A percentile compares a stretch with the other conserved stretches of the same genome.
These are phyloP conservation scores for Pantala flavescens DNA, from an alignment of 1,140 invertebrate species.

Conservation along the genomic window DNA sequence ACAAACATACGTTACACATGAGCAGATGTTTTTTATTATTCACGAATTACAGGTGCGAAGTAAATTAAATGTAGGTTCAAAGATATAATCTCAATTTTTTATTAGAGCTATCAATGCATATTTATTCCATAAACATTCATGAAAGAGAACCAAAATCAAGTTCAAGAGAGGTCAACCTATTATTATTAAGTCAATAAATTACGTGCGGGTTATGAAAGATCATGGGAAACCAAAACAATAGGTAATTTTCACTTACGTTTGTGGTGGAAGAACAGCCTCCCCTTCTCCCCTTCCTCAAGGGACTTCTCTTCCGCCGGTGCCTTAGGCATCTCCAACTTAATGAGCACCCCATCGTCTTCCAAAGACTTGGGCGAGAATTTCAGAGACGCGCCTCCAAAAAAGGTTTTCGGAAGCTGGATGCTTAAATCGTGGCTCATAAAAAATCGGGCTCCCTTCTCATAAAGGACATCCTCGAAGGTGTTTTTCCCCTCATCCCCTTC, in stretches of 20 bases:
- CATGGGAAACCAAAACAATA: too few species aligned
- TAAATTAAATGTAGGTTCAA: too few species aligned
- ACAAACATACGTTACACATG: too few species aligned
- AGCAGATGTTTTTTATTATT: too few species aligned
- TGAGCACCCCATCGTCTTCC: constrained; percentile 44
- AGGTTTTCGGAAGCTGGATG: constrained; percentile 52
- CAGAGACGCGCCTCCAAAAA: constrained; percentile 57
- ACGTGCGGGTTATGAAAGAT: too few species aligned
- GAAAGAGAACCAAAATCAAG: too few species aligned
- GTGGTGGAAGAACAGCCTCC: background rate
- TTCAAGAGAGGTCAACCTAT: too few species aligned
- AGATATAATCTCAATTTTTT: too few species aligned
- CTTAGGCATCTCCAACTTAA: background rate
- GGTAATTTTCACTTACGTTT: background rate
- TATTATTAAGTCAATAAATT: too few species aligned
- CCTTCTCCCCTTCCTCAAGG: background rate
- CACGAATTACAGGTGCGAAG: too few species aligned
- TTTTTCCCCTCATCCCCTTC: background rate
- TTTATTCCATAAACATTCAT: too few species aligned
- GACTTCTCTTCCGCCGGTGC: background rate
- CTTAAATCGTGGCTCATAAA: constrained; percentile 64
- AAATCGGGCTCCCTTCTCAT: constrained; percentile 56
- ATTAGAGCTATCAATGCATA: too few species aligned
- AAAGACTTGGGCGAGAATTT: constrained; percentile 58
- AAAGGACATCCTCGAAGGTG: constrained; percentile 56